Evolutionary conservation across 92 coral and sea anemone species (phyloP), one percentile per base, ranked within the genome.

Genomic region (Actinernus sp.): DNA sequence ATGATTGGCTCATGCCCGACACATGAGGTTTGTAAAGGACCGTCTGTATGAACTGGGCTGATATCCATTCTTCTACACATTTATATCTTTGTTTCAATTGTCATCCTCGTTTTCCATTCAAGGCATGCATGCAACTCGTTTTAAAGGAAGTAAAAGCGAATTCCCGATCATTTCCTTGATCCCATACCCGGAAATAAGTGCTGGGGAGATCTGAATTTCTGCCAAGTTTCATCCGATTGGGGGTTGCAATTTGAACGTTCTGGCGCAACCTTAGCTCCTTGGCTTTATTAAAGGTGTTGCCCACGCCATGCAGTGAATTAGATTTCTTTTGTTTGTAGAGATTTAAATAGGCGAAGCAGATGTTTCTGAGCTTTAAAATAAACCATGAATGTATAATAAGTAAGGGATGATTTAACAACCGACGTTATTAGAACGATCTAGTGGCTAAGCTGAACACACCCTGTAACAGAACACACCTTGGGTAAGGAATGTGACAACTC

Each of bases 321-420:
- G 93, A 78, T 91, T 91, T 95, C 99, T 86, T 95, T 95, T 95
- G 99, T 95, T 95, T 95, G 99, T 80, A 86, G 95, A 95, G 97
- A 95, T 95, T 95, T 92, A 95, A 95, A 95, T 95, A 95, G 99
- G 94, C 83, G 91, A 87, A 88, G 99, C 99, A 95, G 99, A 95
- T 95, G 99, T 95, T 95, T 89, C 89, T 95, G 97, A 88, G 99
- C 95, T 95, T 87, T 92, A 91, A 91, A 92, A 87, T 91, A 88
- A 85, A 90, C 75, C 89, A 86, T 92, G 97, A 92, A 92, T 92
- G 95, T 64, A 87, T 90, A 91, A 87, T 91, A 63, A 87, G 89
- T 73, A 72, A 53, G 85, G 51, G 36, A 44, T 43, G 71, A 56
- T 73, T 82, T 38, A 58, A 41, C 69, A 41, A 22, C 39, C 60